A percentile compares a stretch with the other conserved stretches of the same genome.
Evolutionary conservation across 2,113 vertebrate genomes (phyloP).

Genomic region (Petromus typicus): DNA sequence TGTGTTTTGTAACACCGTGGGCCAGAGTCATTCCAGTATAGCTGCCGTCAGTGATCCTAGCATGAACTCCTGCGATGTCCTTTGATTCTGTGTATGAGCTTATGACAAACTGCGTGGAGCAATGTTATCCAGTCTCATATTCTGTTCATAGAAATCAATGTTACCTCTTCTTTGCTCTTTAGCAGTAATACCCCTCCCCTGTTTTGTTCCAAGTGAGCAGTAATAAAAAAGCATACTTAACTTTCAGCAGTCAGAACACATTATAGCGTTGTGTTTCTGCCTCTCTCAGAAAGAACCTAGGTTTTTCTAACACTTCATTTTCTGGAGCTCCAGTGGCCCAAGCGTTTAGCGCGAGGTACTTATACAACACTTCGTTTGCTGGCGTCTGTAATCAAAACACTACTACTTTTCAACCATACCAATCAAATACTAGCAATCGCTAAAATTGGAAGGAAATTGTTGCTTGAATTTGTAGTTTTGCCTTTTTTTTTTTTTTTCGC

Average conservation of each 20-base stretch:
- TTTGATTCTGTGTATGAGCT: neutral
- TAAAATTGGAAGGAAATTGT: neutral
- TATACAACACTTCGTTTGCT: slow-evolving; percentile 49
- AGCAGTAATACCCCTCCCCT: neutral
- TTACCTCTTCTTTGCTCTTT: neutral
- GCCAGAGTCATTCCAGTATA: neutral
- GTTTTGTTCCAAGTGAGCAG: slow-evolving; percentile 5
- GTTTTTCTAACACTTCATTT: slow-evolving; percentile 62
- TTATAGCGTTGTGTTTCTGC: slow-evolving; percentile 36
- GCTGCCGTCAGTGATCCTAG: neutral
- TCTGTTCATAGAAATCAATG: neutral
- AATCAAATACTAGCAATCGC: slow-evolving; percentile 32
- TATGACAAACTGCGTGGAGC: neutral
- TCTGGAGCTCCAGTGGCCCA: too few species aligned
- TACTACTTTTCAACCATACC: slow-evolving; percentile 16
- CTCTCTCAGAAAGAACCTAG: slow-evolving; percentile 48
- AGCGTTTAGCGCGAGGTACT: too few species aligned
- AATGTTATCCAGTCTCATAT: neutral
- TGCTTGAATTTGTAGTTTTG: neutral
- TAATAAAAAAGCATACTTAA: slow-evolving; percentile 14
- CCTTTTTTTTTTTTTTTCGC: neutral
- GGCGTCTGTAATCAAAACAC: slow-evolving; percentile 55
- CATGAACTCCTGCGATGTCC: neutral
- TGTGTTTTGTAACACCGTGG: neutral
- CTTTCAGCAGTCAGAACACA: slow-evolving; percentile 63